Conservation (phyloP, 2,113 vertebrate genomes). For the Sinocyclocheilus maitianheensis region DNA sequence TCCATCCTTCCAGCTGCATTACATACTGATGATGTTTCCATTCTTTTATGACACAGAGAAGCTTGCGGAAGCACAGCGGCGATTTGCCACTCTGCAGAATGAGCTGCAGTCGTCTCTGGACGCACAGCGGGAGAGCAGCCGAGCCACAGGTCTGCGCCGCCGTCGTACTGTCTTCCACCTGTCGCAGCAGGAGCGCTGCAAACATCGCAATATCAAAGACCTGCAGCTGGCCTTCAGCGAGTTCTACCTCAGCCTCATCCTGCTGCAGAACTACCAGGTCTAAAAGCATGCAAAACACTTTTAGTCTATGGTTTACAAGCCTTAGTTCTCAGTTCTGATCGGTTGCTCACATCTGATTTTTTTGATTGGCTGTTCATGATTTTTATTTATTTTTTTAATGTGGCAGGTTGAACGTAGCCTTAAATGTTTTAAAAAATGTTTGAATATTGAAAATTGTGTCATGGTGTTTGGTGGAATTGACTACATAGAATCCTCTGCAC, state of each 20-base stretch:
- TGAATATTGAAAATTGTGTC: background rate
- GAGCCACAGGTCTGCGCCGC: constrained; percentile 79
- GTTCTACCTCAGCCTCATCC: constrained; percentile 99
- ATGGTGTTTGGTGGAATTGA: background rate
- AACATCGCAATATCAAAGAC: constrained; percentile 94
- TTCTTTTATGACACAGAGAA: constrained; percentile 80
- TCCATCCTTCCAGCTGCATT: background rate
- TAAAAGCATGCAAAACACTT: background rate
- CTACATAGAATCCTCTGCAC: too few species aligned
- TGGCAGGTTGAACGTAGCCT: too few species aligned
- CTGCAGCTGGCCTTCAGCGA: constrained; percentile 98
- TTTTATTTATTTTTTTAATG: too few species aligned
- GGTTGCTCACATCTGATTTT: too few species aligned
- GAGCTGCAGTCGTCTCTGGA: constrained; percentile 96
- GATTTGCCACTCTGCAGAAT: constrained; percentile 93
- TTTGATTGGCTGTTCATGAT: too few species aligned
- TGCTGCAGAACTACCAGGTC: constrained; percentile 99
- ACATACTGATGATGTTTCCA: background rate
- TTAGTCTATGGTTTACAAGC: too few species aligned
- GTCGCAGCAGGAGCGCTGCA: constrained; percentile 93
- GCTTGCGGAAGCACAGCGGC: constrained; percentile 94
- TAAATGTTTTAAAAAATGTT: background rate
- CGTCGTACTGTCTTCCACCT: constrained; percentile 93
- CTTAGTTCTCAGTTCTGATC: too few species aligned
- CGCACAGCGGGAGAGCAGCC: constrained; percentile 87